These are phyloP conservation scores for Paramormyrops kingsleyae DNA, from an alignment of 2,113 vertebrate species.

Conservation along the genomic window DNA sequence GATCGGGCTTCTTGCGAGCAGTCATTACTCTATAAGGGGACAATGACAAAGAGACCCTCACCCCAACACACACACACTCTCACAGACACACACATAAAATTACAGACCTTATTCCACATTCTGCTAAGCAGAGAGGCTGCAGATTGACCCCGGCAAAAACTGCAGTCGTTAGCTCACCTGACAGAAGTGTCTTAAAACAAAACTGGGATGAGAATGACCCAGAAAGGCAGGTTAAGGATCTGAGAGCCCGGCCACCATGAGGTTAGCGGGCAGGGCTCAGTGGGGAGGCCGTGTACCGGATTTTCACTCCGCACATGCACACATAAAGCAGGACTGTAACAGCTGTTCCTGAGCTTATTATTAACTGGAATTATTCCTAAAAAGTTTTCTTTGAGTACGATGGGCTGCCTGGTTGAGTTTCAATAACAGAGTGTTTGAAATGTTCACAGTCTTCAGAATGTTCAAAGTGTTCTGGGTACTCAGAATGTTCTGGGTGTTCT, in stretches of 20 bases:
- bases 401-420: background rate
- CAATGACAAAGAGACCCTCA: constrained; percentile 53
- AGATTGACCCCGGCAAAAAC: background rate
- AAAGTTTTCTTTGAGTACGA: background rate
- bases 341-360: background rate
- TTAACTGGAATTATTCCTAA: background rate
- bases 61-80: constrained; percentile 46
- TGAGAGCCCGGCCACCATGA: background rate
- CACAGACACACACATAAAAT: background rate
- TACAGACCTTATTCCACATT: background rate
- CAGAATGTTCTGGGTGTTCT: background rate
- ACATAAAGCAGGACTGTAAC: background rate
- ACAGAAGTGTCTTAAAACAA: background rate
- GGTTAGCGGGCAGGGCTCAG: background rate
- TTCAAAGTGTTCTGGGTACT: background rate
- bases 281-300: background rate
- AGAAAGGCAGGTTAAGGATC: background rate
- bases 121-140: background rate
- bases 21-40: constrained; percentile 62
- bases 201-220: background rate
- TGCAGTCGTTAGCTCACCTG: background rate
- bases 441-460: background rate
- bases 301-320: background rate
- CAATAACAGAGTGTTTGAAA: background rate
- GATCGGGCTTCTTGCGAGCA: constrained; percentile 43